Conservation (phyloP, 1,140 invertebrate species). For the Leptinotarsa texana region DNA sequence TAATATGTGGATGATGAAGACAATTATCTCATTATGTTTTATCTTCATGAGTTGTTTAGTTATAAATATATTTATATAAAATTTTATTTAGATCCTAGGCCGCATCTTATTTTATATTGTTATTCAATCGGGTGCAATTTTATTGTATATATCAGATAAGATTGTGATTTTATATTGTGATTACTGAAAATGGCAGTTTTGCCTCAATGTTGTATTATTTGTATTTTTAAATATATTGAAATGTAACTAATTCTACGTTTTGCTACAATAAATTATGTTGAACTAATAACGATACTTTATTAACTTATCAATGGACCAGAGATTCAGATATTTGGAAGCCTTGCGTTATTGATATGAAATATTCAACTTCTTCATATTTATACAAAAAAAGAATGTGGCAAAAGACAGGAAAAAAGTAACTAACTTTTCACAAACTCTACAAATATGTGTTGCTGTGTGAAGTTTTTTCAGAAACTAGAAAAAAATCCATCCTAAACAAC, state of each 20-base stretch:
- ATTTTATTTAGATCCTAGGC: slow-evolving; percentile 29
- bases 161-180: slow-evolving; percentile 52
- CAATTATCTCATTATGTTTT: background rate
- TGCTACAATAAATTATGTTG: slow-evolving; percentile 40
- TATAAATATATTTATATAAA: slow-evolving; percentile 18
- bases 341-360: too few species aligned
- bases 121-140: slow-evolving; percentile 41
- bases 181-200: slow-evolving; percentile 42
- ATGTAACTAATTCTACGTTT: slow-evolving; percentile 32
- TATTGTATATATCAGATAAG: slow-evolving; percentile 39
- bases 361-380: too few species aligned
- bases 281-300: slow-evolving; percentile 10
- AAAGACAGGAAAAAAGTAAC: too few species aligned
- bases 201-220: slow-evolving; percentile 42
- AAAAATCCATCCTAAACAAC: too few species aligned
- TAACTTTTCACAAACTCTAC: too few species aligned
- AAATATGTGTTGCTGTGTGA: too few species aligned
- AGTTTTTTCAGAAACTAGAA: too few species aligned
- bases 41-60: slow-evolving; percentile 16
- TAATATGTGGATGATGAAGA: slow-evolving; percentile 13
- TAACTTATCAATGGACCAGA: too few species aligned
- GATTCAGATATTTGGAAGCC: too few species aligned
- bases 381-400: too few species aligned
- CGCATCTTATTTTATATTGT: slow-evolving; percentile 27
- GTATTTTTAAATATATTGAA: slow-evolving; percentile 27